phyloP scores from a whole-genome alignment of 2,113 vertebrate genomes.

The Pollachius pollachius region DNA sequence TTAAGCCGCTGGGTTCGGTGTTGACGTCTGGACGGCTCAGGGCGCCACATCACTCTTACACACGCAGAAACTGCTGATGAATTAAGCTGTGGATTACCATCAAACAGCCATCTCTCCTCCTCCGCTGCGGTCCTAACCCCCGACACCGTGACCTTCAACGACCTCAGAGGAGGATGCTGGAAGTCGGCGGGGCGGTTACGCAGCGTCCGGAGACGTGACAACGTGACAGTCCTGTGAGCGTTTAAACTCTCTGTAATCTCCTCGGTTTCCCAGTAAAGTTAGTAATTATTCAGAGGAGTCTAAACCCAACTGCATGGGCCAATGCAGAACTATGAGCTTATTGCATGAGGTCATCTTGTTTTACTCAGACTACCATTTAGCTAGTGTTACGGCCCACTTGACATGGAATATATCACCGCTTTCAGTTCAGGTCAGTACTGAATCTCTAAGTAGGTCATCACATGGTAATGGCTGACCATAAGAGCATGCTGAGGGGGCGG shows the following conservation, averaged over 20 bases:
- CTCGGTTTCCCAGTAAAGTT: background rate
- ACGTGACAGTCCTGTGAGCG: background rate
- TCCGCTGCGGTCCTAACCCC: conserved; percentile 24
- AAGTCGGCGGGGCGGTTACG: background rate
- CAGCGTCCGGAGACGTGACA: background rate
- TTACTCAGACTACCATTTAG: conserved; percentile 2
- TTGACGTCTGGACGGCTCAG: conserved; percentile 52
- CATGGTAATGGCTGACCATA: background rate
- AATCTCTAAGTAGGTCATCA: conserved; percentile 12
- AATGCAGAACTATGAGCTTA: background rate
- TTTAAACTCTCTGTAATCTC: background rate
- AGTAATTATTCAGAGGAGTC: background rate
- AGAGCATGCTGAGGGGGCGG: conserved; percentile 13
- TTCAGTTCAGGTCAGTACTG: conserved; percentile 17
- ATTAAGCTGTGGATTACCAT: background rate
- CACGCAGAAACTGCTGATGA: conserved; percentile 5
- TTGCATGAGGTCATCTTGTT: conserved; percentile 24
- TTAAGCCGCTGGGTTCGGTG: conserved; percentile 44
- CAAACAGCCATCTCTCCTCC: conserved; percentile 28
- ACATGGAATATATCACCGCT: background rate
- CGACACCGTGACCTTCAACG: conserved; percentile 18
- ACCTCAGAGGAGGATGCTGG: conserved; percentile 1
- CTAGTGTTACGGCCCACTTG: conserved; percentile 2
- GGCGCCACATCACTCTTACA: conserved; percentile 32
- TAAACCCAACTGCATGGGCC: no score